A percentile compares a stretch with the other conserved stretches of the same genome.
These are phyloP conservation scores for Pelochelys cantorii DNA, from an alignment of 2,797 vertebrate species.

Conservation along the genomic window DNA sequence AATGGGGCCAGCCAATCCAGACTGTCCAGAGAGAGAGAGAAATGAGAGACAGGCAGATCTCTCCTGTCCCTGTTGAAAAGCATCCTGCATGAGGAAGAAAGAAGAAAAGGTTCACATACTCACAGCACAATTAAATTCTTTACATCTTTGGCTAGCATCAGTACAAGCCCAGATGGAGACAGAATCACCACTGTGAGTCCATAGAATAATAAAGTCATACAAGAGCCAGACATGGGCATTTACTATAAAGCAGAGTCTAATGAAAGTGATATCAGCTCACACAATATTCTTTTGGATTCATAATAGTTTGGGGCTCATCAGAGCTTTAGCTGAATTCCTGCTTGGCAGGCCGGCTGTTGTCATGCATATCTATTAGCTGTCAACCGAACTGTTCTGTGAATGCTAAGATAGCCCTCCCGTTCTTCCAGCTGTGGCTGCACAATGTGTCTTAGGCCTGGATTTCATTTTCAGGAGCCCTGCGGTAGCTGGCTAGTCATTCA, in stretches of 20 bases:
- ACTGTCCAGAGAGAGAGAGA: neutral
- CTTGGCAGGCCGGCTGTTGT: neutral
- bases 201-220: neutral
- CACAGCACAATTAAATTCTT: neutral
- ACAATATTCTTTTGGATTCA: neutral
- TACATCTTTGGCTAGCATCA: neutral
- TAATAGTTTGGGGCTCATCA: neutral
- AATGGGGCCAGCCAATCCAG: neutral
- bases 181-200: neutral
- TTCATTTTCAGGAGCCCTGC: neutral
- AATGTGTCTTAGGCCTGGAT: neutral
- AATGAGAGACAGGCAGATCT: neutral
- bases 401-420: neutral
- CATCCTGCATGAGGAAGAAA: neutral
- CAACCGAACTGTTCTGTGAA: neutral
- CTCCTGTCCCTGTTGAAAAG: neutral
- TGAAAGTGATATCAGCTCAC: slow-evolving; percentile 1
- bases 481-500: neutral
- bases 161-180: neutral
- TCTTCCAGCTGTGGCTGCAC: neutral
- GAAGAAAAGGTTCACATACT: neutral
- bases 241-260: neutral
- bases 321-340: neutral
- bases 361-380: neutral
- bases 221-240: neutral